These are phyloP conservation scores for Phymastichus coffea DNA, from an alignment of 1,140 invertebrate species.

Conservation along the genomic window DNA sequence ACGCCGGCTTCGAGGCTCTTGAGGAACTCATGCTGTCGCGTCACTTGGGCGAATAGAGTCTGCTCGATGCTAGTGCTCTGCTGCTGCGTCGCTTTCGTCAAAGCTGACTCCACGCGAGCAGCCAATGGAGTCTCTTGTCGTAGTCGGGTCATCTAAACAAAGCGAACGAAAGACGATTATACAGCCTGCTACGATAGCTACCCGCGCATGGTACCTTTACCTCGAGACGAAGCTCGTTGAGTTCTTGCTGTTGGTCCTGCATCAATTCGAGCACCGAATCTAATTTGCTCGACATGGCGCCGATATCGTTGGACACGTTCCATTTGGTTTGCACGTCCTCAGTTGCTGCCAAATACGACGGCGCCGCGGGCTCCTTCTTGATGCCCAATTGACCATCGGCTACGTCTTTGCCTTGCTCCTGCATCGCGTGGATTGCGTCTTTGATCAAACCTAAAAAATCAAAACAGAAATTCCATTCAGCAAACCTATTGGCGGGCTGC, in stretches of 20 bases:
- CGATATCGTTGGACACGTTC: slow-evolving; percentile 34
- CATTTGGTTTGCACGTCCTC: slow-evolving; percentile 28
- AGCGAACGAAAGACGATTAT: no score
- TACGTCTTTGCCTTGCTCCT: slow-evolving; percentile 32
- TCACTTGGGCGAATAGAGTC: slow-evolving; percentile 54
- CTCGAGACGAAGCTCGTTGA: slow-evolving; percentile 47
- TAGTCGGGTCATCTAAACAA: slow-evolving; percentile 33
- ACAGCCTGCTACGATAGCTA: no score
- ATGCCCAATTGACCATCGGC: slow-evolving; percentile 28
- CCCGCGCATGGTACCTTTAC: no score
- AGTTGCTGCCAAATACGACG: background rate
- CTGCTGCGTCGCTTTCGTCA: slow-evolving; percentile 47
- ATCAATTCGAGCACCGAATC: slow-evolving; percentile 42
- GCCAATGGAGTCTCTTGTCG: slow-evolving; percentile 47
- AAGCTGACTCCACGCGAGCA: slow-evolving; percentile 42
- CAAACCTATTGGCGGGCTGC: background rate
- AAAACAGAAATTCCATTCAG: background rate
- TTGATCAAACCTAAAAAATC: slow-evolving; percentile 40
- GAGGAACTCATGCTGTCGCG: slow-evolving; percentile 55
- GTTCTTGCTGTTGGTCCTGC: slow-evolving; percentile 44
- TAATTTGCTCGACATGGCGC: slow-evolving; percentile 42
- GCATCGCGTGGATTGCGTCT: slow-evolving; percentile 46
- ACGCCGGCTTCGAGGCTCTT: slow-evolving; percentile 65
- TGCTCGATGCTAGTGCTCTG: slow-evolving; percentile 51
- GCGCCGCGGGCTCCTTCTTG: slow-evolving; percentile 32